Evolutionary conservation across 2,888 invertebrate genomes (phyloP).

Genomic region (Oxytorus armatus): DNA sequence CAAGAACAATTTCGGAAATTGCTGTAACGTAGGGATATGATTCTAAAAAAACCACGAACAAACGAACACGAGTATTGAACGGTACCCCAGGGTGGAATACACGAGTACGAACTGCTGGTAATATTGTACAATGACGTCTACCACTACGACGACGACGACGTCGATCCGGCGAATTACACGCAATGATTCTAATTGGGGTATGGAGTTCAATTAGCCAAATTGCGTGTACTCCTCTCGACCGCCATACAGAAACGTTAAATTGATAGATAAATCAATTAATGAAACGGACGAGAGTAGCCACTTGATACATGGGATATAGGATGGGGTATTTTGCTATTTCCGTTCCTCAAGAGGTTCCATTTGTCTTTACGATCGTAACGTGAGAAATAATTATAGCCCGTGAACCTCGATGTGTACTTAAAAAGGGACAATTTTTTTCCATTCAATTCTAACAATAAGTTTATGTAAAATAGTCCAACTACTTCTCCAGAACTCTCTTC

Average conservation of each 20-base stretch:
- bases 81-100: slow-evolving; percentile 66
- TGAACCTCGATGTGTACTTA: no score
- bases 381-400: slow-evolving; percentile 6
- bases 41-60: slow-evolving; percentile 1
- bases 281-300: slow-evolving; percentile 60
- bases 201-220: slow-evolving; percentile 78
- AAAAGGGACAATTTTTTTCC: no score
- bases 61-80: slow-evolving; percentile 61
- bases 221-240: slow-evolving; percentile 70
- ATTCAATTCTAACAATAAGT: no score
- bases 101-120: slow-evolving; percentile 44
- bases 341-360: slow-evolving; percentile 50
- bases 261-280: slow-evolving; percentile 75
- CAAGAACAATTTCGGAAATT: slow-evolving; percentile 60
- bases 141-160: slow-evolving; percentile 53
- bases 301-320: slow-evolving; percentile 59
- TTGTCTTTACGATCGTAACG: slow-evolving; percentile 10
- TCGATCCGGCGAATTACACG: slow-evolving; percentile 73
- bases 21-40: slow-evolving; percentile 37
- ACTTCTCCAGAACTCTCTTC: no score
- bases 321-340: slow-evolving; percentile 58
- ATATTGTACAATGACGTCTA: slow-evolving; percentile 42
- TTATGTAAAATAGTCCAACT: no score
- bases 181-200: slow-evolving; percentile 83
- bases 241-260: slow-evolving; percentile 69